Evolutionary conservation across 2,888 invertebrate species (phyloP).

Genomic region (Orthonevra nobilis): DNA sequence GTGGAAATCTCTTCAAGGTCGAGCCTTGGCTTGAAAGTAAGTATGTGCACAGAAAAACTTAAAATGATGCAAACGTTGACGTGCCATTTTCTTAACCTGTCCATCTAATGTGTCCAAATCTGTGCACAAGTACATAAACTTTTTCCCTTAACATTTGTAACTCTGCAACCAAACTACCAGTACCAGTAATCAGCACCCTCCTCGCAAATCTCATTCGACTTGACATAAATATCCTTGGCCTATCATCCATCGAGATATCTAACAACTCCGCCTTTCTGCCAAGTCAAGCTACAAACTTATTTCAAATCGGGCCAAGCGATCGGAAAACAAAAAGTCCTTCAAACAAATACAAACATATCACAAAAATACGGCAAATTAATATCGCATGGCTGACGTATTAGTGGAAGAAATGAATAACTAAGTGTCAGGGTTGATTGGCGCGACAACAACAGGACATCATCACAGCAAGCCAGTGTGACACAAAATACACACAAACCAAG

Average conservation of each 20-base stretch:
- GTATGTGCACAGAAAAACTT: no score
- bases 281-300: slow-evolving; percentile 2
- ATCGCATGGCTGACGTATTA: slow-evolving; percentile 25
- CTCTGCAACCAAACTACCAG: no score
- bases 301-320: slow-evolving; percentile 14
- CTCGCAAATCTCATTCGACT: no score
- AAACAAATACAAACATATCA: slow-evolving; percentile 14
- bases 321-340: slow-evolving; percentile 27
- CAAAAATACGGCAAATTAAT: slow-evolving; percentile 31
- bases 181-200: no score
- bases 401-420: slow-evolving; percentile 36
- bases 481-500: background rate
- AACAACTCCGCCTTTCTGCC: background rate
- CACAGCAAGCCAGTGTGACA: background rate
- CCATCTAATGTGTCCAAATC: no score
- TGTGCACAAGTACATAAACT: no score
- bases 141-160: no score
- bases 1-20: no score
- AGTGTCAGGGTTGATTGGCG: slow-evolving; percentile 58
- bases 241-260: background rate
- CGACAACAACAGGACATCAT: slow-evolving; percentile 48
- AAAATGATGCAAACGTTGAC: no score
- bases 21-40: no score
- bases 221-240: no score
- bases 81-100: no score